phyloP scores from a whole-genome alignment of 2,888 invertebrate species.

The Phalera bucephala region DNA sequence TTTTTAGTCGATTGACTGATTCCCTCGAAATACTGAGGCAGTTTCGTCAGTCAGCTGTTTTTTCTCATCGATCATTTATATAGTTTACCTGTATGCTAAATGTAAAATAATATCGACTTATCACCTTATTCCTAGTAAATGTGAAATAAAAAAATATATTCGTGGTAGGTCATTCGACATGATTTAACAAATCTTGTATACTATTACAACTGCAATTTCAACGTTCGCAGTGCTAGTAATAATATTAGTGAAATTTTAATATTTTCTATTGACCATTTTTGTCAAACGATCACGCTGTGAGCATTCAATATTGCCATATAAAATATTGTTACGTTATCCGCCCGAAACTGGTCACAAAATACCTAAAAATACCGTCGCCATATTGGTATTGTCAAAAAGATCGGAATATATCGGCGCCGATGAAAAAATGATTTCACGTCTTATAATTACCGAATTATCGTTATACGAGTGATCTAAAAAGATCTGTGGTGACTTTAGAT shows the following conservation, averaged over 20 bases:
- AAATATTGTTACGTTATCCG: slow-evolving; percentile 55
- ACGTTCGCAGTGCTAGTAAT: no score
- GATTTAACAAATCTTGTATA: no score
- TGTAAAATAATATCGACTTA: not conserved
- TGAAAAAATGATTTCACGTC: slow-evolving; percentile 77
- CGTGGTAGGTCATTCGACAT: no score
- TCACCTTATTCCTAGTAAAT: no score
- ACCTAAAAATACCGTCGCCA: slow-evolving; percentile 83
- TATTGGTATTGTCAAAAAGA: slow-evolving; percentile 83
- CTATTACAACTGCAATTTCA: no score
- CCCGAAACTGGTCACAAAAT: slow-evolving; percentile 70
- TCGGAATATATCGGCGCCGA: slow-evolving; percentile 68
- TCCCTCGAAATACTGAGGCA: no score
- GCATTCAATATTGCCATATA: slow-evolving; percentile 51
- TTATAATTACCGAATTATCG: slow-evolving; percentile 56
- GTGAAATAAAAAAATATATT: not conserved
- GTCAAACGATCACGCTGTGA: no score
- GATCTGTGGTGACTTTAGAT: slow-evolving; percentile 71
- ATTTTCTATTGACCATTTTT: no score
- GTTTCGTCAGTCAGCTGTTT: no score
- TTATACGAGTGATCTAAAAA: slow-evolving; percentile 63
- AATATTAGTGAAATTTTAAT: no score
- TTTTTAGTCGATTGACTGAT: slow-evolving; percentile 7
- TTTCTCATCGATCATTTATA: no score
- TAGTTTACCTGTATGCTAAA: no score